Base-by-base conservation (phyloP, 2,797 vertebrate genomes). In the Morelia viridis region DNA sequence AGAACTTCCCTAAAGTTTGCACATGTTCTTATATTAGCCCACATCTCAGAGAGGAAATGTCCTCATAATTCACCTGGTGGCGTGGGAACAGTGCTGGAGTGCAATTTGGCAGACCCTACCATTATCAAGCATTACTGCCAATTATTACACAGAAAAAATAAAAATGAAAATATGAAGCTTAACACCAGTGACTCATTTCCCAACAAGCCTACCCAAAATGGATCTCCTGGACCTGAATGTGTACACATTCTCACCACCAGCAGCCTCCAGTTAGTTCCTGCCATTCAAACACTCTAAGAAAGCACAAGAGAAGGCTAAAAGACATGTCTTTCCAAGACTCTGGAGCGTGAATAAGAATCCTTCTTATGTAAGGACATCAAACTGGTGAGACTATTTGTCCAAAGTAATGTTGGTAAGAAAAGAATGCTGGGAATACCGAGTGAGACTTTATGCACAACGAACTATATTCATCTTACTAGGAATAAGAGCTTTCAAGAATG, bases 401-500 rank as follows among this genome's bases (percentile, higher is more conserved):
- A 85, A 57, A 64, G 19, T n/a, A 92, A 53, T 53, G 61, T 86
- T 92, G n/a, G 90, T 93, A 58, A 90, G 92, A 80, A 88, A 87
- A 76, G 90, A 91, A 61, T 90, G 89, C 57, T 89, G 90, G 64
- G 84, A 89, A 84, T 61, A 93, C 95, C 80, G 35, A 57, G 58
- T 90, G 86, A 92, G 90, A 95, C 93, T 26, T 93, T 92, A 93
- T 85, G 53, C 2, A 64, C 88, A 80, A 94, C 87, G 53, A 89
- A 92, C 86, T 89, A 89, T 71, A 94, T 93, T 94, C 92, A 95
- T 88, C 94, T 90, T 96, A 86, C 94, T 46, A 57, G 46, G 95
- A 96, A 95, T 90, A 96, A 89, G 93, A 95, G 1, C 87, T 95
- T 93, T 95, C 90, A 90, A 85, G 64, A 41, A 91, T 92, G 89